Percentiles rank a stretch among this genome's conserved stretches.
Conservation (phyloP, 92 coral and sea anemone genomes). For the Desmophyllum pertusum region DNA sequence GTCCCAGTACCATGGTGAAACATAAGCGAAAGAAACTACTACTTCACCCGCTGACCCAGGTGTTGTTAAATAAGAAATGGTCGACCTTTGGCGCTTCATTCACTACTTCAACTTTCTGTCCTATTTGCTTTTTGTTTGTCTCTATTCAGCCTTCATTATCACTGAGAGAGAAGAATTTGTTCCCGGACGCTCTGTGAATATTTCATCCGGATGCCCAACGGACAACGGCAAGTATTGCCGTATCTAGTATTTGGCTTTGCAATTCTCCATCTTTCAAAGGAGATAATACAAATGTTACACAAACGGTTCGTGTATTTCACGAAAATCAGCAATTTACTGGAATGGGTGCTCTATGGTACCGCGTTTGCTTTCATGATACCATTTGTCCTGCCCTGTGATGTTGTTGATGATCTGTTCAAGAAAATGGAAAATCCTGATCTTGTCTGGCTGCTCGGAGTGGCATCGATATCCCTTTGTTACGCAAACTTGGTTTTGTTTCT, state of each 20-base stretch:
- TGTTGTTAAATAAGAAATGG: constrained; percentile 75
- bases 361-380: constrained; percentile 61
- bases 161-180: constrained; percentile 21
- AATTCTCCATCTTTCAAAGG: constrained; percentile 49
- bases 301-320: constrained; percentile 60
- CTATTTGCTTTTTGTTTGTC: constrained; percentile 52
- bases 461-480: constrained; percentile 69
- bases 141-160: constrained; percentile 55
- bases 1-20: constrained; percentile 65
- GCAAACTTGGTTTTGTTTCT: constrained; percentile 68
- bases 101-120: constrained; percentile 51
- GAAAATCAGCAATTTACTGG: constrained; percentile 45
- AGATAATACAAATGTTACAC: constrained; percentile 53
- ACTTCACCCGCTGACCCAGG: constrained; percentile 68
- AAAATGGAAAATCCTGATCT: constrained; percentile 20
- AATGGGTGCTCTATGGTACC: constrained; percentile 54
- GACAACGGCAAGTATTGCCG: constrained; percentile 7
- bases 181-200: too few relatives aligned
- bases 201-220: not conserved
- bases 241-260: constrained; percentile 39
- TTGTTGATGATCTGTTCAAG: constrained; percentile 1
- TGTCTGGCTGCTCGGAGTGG: constrained; percentile 56
- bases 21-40: constrained; percentile 57
- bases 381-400: constrained; percentile 13
- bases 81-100: constrained; percentile 39